Conservation (phyloP, 2,797 vertebrate genomes). For the Gastrophryne carolinensis region DNA sequence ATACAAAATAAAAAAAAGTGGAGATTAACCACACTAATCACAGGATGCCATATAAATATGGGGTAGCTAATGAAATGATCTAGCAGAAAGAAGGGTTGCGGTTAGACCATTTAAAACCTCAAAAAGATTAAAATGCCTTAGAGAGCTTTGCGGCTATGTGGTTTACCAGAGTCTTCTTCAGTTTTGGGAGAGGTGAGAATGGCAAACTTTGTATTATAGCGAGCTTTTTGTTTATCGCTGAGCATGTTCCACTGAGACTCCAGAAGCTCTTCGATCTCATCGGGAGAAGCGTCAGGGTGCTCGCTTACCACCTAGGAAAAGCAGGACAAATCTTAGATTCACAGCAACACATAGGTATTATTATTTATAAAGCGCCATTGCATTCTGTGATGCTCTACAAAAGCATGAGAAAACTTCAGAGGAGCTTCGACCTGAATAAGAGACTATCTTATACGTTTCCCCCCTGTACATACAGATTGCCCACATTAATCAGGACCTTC, state of each 20-base stretch:
- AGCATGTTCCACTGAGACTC: conserved; percentile 81
- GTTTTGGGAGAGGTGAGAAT: conserved; percentile 71
- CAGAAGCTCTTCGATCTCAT: conserved; percentile 77
- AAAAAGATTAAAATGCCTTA: conserved; percentile 57
- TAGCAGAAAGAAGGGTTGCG: conserved; percentile 28
- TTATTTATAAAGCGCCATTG: neutral
- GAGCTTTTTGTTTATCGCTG: conserved; percentile 76
- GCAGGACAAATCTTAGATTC: neutral
- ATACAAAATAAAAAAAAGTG: neutral
- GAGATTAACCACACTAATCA: neutral
- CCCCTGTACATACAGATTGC: too few relatives aligned
- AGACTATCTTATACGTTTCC: too few relatives aligned
- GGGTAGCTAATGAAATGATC: conserved; percentile 27
- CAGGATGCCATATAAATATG: conserved; percentile 33
- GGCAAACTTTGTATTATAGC: conserved; percentile 76
- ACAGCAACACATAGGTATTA: neutral
- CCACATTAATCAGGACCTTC: too few relatives aligned
- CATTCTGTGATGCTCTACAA: too few relatives aligned
- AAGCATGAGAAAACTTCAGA: neutral
- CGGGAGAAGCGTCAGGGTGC: conserved; percentile 74
- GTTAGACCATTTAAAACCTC: conserved; percentile 13
- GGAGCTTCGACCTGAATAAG: too few relatives aligned
- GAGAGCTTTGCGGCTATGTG: conserved; percentile 62
- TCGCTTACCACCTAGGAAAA: conserved; percentile 69
- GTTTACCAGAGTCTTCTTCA: conserved; percentile 77